Evolutionary conservation across 2,797 vertebrate genomes (phyloP), one percentile per base, ranked within the genome.

Genomic region (Gobio occitaniae): DNA sequence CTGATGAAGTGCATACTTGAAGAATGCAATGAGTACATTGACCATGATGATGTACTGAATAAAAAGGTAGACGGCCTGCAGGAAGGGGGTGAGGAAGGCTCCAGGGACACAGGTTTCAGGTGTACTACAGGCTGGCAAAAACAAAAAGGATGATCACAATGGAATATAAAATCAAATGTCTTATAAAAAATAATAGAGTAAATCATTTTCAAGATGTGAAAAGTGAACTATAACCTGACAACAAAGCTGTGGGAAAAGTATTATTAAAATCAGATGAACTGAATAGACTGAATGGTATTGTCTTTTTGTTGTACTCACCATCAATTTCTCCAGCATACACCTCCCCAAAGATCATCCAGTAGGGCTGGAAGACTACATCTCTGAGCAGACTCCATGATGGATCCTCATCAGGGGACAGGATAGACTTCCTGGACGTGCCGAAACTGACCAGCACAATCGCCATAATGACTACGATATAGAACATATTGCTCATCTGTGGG

Each of bases 41-140:
- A 99, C 98, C 97, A 99, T 98, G 94, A 99, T 99, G 93, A 99
- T 98, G 82, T 99, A 99, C 82, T 99, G 98, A 88, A 99, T 94
- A 84, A 99, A 99, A 89, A 99, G 95, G 86, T 99, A 99, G 74
- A 99, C 97, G 0, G 97, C 98, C 92, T 99, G 98, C 68, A 99
- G 96, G 86, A 97, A 96, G 0, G 97, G 96, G 0, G 96, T 96
- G 32, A 99, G 93, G 84, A 99, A 99, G 65, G 96, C 96, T 13
- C 96, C 97, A 3, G 97, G 96, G 84, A 97, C 94, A 89, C 98
- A 99, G 0, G 95, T 80, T 0, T 87, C 2, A 6, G 91, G 8
- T 0, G 86, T 83, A n/a, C 90, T 90, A 90, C 98, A 99, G 25
- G 95, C 98, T 99, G 92, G 29, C 75, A 90, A 47, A 92, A 84